phyloP scores from a whole-genome alignment of 2,113 vertebrate species.

The Turnix velox region DNA sequence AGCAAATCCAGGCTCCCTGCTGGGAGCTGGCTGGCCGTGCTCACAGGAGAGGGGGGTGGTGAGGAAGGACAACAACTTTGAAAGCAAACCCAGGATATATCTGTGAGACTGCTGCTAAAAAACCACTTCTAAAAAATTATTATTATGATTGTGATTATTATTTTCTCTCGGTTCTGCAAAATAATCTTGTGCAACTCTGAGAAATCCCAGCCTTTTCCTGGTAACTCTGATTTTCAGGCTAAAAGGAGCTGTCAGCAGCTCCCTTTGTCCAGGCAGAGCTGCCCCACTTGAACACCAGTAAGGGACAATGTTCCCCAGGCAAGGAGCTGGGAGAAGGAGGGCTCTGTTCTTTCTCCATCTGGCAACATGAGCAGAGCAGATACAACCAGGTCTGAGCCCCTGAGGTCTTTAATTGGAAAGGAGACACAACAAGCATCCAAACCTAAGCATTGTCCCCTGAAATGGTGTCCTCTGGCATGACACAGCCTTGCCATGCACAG shows the following conservation, averaged over 20 bases:
- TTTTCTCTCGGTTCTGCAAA: neutral
- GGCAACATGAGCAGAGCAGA: neutral
- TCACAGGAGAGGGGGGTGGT: neutral
- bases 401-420: neutral
- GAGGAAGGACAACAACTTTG: too few relatives aligned
- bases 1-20: slow-evolving; percentile 5
- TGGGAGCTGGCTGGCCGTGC: neutral
- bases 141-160: too few relatives aligned
- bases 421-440: too few relatives aligned
- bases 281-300: fast-evolving
- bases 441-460: fast-evolving
- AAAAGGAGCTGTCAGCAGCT: neutral
- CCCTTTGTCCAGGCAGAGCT: neutral
- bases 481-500: neutral
- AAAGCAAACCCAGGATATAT: slow-evolving; percentile 6
- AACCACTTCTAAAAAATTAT: too few relatives aligned
- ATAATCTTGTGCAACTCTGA: neutral
- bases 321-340: neutral
- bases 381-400: neutral
- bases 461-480: too few relatives aligned
- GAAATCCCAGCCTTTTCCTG: neutral
- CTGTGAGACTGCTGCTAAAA: neutral
- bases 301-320: neutral
- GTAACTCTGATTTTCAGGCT: neutral
- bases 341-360: neutral